phyloP scores from a whole-genome alignment of 2,113 vertebrate genomes.

The Canis aureus region DNA sequence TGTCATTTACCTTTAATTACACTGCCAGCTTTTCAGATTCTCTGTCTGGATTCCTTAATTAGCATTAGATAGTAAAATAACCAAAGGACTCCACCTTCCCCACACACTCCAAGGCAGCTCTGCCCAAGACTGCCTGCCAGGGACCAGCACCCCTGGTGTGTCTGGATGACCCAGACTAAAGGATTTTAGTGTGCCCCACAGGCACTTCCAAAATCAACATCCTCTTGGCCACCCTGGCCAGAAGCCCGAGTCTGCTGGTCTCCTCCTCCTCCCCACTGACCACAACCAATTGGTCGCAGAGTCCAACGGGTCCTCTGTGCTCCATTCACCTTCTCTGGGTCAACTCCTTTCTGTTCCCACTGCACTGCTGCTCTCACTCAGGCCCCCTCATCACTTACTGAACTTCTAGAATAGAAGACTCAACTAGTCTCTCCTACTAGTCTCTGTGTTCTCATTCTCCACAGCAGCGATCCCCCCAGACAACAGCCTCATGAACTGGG shows the following conservation, averaged over 20 bases:
- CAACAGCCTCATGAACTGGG: background rate
- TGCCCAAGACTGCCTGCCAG: background rate
- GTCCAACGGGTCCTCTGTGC: background rate
- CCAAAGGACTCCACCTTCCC: background rate
- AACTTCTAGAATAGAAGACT: background rate
- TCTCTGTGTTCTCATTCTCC: background rate
- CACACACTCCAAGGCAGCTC: fast-evolving
- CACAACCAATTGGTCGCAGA: fast-evolving
- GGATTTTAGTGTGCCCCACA: background rate
- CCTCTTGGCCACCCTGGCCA: background rate
- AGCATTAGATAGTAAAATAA: background rate
- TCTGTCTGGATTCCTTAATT: slow-evolving; percentile 52
- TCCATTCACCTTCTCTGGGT: background rate
- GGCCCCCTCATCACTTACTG: background rate
- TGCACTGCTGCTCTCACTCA: background rate
- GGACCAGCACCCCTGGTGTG: background rate
- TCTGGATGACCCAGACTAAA: background rate
- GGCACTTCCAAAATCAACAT: background rate
- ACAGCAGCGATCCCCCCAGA: background rate
- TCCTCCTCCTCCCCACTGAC: background rate
- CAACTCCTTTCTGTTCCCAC: background rate
- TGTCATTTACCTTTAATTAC: slow-evolving; percentile 73
- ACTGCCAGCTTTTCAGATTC: slow-evolving; percentile 10
- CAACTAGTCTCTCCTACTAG: background rate
- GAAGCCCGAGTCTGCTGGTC: background rate